Evolutionary conservation across 2,797 vertebrate species (phyloP).

Genomic region (Pantherophis alleghaniensis): DNA sequence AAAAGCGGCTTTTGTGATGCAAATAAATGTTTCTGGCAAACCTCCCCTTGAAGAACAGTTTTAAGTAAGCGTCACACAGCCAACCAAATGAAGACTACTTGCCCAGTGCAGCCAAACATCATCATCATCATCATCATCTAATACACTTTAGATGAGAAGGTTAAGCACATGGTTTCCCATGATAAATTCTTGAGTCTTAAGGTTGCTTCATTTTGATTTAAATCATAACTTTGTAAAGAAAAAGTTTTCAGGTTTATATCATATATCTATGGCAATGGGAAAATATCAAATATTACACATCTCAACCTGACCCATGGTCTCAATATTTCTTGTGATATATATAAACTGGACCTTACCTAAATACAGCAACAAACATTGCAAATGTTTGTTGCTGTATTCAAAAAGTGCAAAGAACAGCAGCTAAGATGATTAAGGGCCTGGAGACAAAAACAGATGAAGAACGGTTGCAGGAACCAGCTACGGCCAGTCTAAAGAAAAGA

Average conservation of each 20-base stretch:
- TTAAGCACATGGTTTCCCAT: background rate
- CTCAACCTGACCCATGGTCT: background rate
- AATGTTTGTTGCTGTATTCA: background rate
- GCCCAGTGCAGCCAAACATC: background rate
- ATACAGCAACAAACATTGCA: background rate
- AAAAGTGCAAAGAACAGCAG: background rate
- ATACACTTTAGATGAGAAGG: background rate
- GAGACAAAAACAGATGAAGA: background rate
- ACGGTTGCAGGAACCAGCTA: background rate
- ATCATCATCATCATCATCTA: background rate
- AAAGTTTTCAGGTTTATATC: background rate
- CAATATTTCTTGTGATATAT: background rate
- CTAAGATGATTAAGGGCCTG: background rate
- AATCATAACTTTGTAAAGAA: background rate
- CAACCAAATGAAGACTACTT: background rate
- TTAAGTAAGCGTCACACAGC: background rate
- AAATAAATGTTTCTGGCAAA: background rate
- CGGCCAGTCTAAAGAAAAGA: background rate
- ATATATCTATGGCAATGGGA: background rate
- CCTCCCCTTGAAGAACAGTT: background rate
- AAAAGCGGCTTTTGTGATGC: background rate
- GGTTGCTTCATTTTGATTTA: background rate
- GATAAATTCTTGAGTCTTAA: background rate
- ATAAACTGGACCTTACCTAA: background rate
- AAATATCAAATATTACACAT: background rate